Conservation (phyloP, 2,113 vertebrate genomes). For the Forbesichthys papilliferus region DNA sequence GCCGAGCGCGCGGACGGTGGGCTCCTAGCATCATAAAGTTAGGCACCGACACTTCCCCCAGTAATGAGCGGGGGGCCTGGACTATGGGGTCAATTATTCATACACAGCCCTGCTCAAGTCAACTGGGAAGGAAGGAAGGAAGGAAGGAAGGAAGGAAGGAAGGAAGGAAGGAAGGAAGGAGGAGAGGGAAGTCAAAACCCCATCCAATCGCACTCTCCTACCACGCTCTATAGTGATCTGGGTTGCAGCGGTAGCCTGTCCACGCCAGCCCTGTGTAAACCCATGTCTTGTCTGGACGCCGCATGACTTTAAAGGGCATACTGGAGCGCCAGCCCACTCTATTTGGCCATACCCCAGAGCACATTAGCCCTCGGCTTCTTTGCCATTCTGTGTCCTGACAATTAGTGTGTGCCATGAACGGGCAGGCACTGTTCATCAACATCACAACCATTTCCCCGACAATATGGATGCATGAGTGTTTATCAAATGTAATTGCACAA, state of each 20-base stretch:
- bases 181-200: conserved; percentile 51
- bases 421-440: conserved; percentile 59
- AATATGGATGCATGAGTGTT: conserved; percentile 44
- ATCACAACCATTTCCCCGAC: conserved; percentile 42
- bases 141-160: conserved; percentile 1
- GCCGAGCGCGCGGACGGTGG: conserved; percentile 36
- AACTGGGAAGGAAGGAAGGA: conserved; percentile 58
- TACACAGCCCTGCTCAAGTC: conserved; percentile 57
- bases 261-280: conserved; percentile 63
- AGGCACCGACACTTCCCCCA: conserved; percentile 68
- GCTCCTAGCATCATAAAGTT: conserved; percentile 64
- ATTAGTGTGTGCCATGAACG: conserved; percentile 57
- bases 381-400: conserved; percentile 59
- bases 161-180: conserved; percentile 17
- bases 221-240: conserved; percentile 49
- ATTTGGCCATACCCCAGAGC: conserved; percentile 33
- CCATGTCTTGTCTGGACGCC: conserved; percentile 58
- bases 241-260: conserved; percentile 49
- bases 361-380: conserved; percentile 47
- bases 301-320: conserved; percentile 75
- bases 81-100: conserved; percentile 81
- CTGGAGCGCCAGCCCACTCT: conserved; percentile 58
- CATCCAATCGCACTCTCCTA: conserved; percentile 51
- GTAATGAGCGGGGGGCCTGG: conserved; percentile 77
- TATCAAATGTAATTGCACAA: conserved; percentile 56